Evolutionary conservation across 2,113 vertebrate species (phyloP).

Genomic region (Dissostichus mawsoni): DNA sequence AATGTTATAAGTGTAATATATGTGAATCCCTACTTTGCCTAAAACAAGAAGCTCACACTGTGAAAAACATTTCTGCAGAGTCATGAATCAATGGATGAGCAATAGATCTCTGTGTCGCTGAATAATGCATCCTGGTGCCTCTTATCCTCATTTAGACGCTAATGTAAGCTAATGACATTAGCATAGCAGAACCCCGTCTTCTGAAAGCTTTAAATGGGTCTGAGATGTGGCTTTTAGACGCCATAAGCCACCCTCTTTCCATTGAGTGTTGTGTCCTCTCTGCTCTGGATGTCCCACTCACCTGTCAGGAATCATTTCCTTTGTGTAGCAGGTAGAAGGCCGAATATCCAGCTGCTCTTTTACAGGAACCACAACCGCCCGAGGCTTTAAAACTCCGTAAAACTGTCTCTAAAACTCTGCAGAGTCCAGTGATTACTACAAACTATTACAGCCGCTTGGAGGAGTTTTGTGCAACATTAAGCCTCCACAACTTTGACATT

Average conservation of each 20-base stretch:
- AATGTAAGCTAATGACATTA: conserved; percentile 53
- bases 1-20: background rate
- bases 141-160: conserved; percentile 34
- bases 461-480: background rate
- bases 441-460: background rate
- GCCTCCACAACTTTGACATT: background rate
- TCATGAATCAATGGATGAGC: conserved; percentile 58
- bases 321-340: conserved; percentile 22
- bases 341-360: conserved; percentile 12
- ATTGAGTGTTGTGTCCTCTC: background rate
- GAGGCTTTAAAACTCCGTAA: background rate
- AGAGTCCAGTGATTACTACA: background rate
- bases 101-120: conserved; percentile 45
- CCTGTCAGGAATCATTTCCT: conserved; percentile 54
- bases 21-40: conserved; percentile 5
- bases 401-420: background rate
- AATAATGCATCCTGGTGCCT: conserved; percentile 62
- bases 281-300: conserved; percentile 14
- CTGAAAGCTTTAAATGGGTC: conserved; percentile 65
- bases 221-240: conserved; percentile 39
- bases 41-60: background rate
- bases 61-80: conserved; percentile 15
- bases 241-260: conserved; percentile 38
- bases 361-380: conserved; percentile 6
- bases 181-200: conserved; percentile 46